Conservation (phyloP, 2,888 invertebrate genomes). For the Drosophila tripunctata region DNA sequence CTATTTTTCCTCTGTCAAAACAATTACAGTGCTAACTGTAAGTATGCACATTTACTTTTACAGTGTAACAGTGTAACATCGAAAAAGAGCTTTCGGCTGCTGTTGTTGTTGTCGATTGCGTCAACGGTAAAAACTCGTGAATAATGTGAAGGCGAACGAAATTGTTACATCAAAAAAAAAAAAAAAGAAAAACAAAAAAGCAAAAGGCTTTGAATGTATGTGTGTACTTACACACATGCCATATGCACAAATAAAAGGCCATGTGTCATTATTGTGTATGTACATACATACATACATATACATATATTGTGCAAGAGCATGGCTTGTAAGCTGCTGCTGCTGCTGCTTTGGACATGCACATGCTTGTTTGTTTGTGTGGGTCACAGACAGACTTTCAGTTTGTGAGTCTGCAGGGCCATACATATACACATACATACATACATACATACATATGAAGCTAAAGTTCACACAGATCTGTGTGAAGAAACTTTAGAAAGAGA, state of each 20-base stretch:
- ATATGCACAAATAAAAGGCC: slow-evolving; percentile 53
- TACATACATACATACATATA: too few relatives aligned
- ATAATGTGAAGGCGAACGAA: slow-evolving; percentile 29
- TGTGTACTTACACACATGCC: slow-evolving; percentile 15
- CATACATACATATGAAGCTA: too few relatives aligned
- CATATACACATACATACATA: too few relatives aligned
- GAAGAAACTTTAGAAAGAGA: slow-evolving; percentile 71
- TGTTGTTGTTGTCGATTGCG: slow-evolving; percentile 23
- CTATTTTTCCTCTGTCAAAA: background rate
- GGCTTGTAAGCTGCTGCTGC: slow-evolving; percentile 67
- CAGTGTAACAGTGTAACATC: background rate
- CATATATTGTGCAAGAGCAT: slow-evolving; percentile 75
- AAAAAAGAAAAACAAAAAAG: slow-evolving; percentile 20
- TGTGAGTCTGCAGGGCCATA: slow-evolving; percentile 66
- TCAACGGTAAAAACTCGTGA: slow-evolving; percentile 40
- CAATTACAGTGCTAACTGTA: background rate
- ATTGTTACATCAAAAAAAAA: slow-evolving; percentile 17
- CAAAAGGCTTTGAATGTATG: slow-evolving; percentile 3
- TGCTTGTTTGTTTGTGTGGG: background rate
- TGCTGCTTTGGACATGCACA: slow-evolving; percentile 20
- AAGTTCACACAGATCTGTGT: slow-evolving; percentile 74
- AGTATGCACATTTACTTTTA: background rate
- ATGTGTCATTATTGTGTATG: slow-evolving; percentile 59
- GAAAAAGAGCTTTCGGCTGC: slow-evolving; percentile 18
- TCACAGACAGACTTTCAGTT: too few relatives aligned